A percentile compares a stretch with the other conserved stretches of the same genome.
Conservation (phyloP, 2,888 invertebrate genomes). For the Eupithecia abbreviata region DNA sequence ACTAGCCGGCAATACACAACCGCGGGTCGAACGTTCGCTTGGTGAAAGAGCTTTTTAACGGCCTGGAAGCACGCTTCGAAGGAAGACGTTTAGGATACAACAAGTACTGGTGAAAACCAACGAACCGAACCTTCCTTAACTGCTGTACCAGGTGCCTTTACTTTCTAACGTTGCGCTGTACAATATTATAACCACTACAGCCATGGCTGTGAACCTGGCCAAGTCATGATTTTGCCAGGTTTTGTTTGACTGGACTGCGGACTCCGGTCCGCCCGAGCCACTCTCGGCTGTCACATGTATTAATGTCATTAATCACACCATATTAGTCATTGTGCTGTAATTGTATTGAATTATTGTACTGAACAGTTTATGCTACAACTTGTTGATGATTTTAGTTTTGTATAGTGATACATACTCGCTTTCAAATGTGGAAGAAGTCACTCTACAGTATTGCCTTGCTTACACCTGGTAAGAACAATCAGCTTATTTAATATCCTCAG, state of each 20-base stretch:
- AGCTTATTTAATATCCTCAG: conserved; percentile 83
- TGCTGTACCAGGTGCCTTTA: conserved; percentile 51
- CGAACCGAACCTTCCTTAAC: conserved; percentile 50
- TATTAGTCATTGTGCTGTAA: conserved; percentile 80
- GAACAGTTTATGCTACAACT: conserved; percentile 81
- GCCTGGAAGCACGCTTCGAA: conserved; percentile 59
- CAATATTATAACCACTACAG: conserved; percentile 45
- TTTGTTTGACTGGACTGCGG: conserved; percentile 24
- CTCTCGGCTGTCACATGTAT: conserved; percentile 62
- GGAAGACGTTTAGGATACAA: conserved; percentile 51
- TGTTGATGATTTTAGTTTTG: conserved; percentile 81
- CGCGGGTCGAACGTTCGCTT: conserved; percentile 67
- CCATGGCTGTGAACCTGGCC: conserved; percentile 24
- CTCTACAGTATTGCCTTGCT: conserved; percentile 84
- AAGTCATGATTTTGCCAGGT: conserved; percentile 10
- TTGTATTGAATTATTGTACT: conserved; percentile 73
- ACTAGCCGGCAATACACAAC: conserved; percentile 57
- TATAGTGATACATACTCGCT: conserved; percentile 83
- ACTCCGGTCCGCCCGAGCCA: conserved; percentile 46
- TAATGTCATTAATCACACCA: conserved; percentile 72
- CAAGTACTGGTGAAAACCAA: conserved; percentile 41
- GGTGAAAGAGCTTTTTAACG: conserved; percentile 62
- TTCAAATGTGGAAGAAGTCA: conserved; percentile 84
- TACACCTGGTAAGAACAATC: conserved; percentile 83
- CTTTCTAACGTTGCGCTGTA: conserved; percentile 41